Evolutionary conservation across 2,888 invertebrate species (phyloP).

Genomic region (Tinea pellionella): DNA sequence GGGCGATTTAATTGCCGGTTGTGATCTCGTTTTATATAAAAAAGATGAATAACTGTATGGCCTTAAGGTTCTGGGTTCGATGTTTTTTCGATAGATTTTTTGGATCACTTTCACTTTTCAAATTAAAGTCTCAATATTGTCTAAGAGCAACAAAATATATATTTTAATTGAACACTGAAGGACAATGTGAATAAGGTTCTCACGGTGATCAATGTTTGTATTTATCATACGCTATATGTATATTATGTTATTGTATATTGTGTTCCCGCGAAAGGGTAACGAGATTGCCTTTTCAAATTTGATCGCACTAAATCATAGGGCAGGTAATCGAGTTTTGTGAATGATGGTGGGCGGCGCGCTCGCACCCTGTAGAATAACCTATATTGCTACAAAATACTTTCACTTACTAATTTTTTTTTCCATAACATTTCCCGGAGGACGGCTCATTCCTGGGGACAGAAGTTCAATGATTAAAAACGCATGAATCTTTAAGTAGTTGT

Average conservation of each 20-base stretch:
- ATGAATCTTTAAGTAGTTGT: conserved; percentile 26
- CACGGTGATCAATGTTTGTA: neutral
- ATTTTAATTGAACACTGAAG: neutral
- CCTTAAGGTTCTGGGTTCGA: conserved; percentile 56
- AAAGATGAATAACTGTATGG: conserved; percentile 62
- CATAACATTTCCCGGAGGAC: conserved; percentile 44
- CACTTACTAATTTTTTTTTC: neutral
- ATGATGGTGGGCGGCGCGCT: conserved; percentile 57
- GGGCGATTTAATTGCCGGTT: conserved; percentile 68
- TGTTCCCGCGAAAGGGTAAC: conserved; percentile 27
- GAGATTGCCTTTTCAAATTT: conserved; percentile 53
- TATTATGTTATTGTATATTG: too few species aligned
- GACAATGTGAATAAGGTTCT: neutral
- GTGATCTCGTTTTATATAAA: conserved; percentile 68
- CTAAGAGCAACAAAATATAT: conserved; percentile 38
- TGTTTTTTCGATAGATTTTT: conserved; percentile 48
- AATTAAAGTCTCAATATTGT: conserved; percentile 24
- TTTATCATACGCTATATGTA: neutral
- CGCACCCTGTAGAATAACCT: conserved; percentile 46
- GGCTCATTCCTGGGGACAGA: conserved; percentile 53
- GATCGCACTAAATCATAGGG: conserved; percentile 65
- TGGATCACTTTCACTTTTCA: conserved; percentile 58
- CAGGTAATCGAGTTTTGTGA: conserved; percentile 64
- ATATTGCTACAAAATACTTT: neutral
- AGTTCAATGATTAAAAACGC: conserved; percentile 25